A percentile compares a stretch with the other conserved stretches of the same genome.
Evolutionary conservation across 53 echinoderm and acorn worm species (phyloP).

Genomic region (Arbacia lixula): DNA sequence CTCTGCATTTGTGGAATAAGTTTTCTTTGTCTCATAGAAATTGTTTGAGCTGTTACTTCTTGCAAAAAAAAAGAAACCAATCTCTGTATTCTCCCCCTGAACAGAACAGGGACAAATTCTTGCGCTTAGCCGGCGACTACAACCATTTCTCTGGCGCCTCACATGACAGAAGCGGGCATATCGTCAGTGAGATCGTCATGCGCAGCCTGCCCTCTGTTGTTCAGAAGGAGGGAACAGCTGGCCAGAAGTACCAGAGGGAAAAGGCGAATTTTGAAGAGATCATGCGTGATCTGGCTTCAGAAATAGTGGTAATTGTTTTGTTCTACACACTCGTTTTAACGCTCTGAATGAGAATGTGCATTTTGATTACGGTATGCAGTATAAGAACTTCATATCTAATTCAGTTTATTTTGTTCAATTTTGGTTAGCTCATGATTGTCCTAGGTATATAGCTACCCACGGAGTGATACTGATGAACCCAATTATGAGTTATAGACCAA

Average conservation of each 20-base stretch:
- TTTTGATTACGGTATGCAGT: too few species aligned
- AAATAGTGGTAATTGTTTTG: slow-evolving; percentile 26
- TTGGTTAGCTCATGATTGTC: too few species aligned
- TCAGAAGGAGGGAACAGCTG: slow-evolving; percentile 23
- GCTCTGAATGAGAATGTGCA: too few species aligned
- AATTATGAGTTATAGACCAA: too few species aligned
- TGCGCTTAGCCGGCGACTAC: slow-evolving; percentile 49
- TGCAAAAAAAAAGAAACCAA: too few species aligned
- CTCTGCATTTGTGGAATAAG: too few species aligned
- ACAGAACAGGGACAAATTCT: slow-evolving; percentile 58
- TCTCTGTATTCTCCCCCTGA: background rate
- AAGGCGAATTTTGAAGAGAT: slow-evolving; percentile 28
- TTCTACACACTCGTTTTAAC: too few species aligned
- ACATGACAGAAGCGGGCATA: slow-evolving; percentile 39
- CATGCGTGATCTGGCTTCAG: slow-evolving; percentile 20
- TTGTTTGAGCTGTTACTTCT: too few species aligned
- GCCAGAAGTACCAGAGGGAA: slow-evolving; percentile 19
- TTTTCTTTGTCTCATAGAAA: too few species aligned
- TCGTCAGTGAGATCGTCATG: slow-evolving; percentile 61
- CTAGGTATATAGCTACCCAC: too few species aligned
- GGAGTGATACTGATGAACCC: too few species aligned
- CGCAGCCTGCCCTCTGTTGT: slow-evolving; percentile 51
- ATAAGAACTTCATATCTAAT: too few species aligned
- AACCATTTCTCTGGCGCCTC: slow-evolving; percentile 58
- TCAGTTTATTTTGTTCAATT: background rate